These are phyloP conservation scores for Cavia aperea DNA, from an alignment of 2,113 vertebrate genomes.

Conservation along the genomic window DNA sequence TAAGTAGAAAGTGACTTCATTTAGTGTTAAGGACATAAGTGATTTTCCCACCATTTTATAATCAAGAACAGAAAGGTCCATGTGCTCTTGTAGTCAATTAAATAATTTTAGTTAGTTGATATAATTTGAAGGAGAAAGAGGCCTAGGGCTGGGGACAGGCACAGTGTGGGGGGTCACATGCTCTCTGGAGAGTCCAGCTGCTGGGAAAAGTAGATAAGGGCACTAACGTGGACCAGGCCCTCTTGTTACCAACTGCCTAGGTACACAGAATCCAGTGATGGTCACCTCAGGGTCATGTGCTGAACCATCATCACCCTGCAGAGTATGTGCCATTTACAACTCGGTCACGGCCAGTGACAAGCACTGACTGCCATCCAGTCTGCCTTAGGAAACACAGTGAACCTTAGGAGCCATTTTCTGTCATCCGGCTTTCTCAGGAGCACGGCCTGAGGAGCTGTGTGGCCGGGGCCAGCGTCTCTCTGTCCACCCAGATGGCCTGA, in stretches of 20 bases:
- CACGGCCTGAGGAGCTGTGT: not conserved
- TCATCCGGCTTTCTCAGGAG: not conserved
- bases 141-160: not conserved
- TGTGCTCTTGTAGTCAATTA: not conserved
- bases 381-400: not conserved
- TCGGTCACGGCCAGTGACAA: not conserved
- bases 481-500: not conserved
- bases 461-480: not conserved
- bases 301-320: not conserved
- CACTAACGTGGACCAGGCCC: not conserved
- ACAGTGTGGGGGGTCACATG: not conserved
- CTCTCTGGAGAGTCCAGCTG: not conserved
- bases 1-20: constrained; percentile 6
- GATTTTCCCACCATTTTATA: not conserved
- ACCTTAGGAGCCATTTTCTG: not conserved
- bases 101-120: not conserved
- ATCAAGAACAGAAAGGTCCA: not conserved
- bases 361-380: not conserved
- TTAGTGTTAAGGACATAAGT: not conserved
- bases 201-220: not conserved
- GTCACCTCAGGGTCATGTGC: not conserved
- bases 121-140: not conserved
- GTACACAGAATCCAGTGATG: not conserved
- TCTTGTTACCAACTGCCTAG: not conserved
- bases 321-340: not conserved